phyloP scores from a whole-genome alignment of 2,113 vertebrate species.

The Ptychochromis oligacanthus region DNA sequence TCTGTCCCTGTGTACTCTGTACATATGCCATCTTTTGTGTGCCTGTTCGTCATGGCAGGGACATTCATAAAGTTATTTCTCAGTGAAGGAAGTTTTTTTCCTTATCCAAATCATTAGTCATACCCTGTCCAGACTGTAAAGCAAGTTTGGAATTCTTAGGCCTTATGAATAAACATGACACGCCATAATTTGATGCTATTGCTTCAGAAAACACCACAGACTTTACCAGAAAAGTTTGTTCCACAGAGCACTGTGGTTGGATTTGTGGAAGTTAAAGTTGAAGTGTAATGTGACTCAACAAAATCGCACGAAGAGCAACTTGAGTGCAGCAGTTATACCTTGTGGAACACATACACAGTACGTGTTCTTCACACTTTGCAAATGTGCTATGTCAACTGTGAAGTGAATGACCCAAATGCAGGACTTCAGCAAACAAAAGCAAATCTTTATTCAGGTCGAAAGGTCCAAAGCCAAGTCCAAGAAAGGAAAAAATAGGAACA shows the following conservation, averaged over 20 bases:
- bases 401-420: background rate
- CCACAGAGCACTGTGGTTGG: fast-evolving
- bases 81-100: background rate
- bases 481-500: background rate
- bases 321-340: background rate
- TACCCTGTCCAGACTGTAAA: background rate
- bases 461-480: background rate
- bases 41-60: background rate
- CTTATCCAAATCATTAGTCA: background rate
- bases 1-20: background rate
- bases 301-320: background rate
- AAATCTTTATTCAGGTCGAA: background rate
- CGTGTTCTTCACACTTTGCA: background rate
- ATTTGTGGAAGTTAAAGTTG: background rate
- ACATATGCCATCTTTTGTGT: background rate
- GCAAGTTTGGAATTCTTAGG: background rate
- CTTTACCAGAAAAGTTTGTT: background rate
- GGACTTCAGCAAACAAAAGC: background rate
- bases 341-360: fast-evolving
- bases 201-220: background rate
- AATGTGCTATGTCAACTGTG: background rate
- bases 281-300: background rate
- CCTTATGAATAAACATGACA: background rate
- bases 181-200: background rate
- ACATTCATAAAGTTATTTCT: background rate